phyloP scores from a whole-genome alignment of 2,888 invertebrate genomes.

The Margaritifera margaritifera region DNA sequence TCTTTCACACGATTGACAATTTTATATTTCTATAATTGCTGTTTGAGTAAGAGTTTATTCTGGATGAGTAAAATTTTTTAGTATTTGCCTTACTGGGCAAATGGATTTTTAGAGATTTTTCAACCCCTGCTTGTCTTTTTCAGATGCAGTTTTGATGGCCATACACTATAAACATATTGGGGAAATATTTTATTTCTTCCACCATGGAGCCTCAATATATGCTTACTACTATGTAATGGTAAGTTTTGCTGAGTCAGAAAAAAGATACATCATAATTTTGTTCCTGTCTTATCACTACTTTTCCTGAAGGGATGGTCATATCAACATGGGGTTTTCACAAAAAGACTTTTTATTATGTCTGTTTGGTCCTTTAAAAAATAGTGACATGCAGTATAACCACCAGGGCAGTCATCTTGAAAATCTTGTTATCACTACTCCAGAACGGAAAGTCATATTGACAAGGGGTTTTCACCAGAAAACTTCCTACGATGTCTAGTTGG shows the following conservation, averaged over 20 bases:
- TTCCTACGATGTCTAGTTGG: too few relatives aligned
- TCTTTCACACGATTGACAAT: too few relatives aligned
- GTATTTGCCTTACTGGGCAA: too few relatives aligned
- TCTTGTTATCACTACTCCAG: too few relatives aligned
- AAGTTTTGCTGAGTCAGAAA: conserved; percentile 26
- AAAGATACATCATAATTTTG: neutral
- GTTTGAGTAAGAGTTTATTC: too few relatives aligned
- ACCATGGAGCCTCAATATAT: conserved; percentile 70
- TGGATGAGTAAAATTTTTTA: too few relatives aligned
- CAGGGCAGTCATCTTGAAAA: neutral
- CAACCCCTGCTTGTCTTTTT: conserved; percentile 19
- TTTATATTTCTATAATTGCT: too few relatives aligned
- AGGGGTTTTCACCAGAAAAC: too few relatives aligned
- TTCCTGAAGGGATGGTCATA: too few relatives aligned
- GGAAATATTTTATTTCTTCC: conserved; percentile 65
- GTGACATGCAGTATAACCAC: neutral
- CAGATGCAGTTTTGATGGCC: conserved; percentile 64
- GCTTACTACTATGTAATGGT: conserved; percentile 70
- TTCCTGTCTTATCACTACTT: neutral
- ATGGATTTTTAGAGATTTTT: too few relatives aligned
- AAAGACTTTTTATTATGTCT: neutral
- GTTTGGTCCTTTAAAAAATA: neutral
- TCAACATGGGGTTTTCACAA: too few relatives aligned
- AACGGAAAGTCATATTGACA: too few relatives aligned
- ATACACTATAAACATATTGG: conserved; percentile 64